Evolutionary conservation across 1,140 invertebrate genomes (phyloP), one percentile per base, ranked within the genome.

Genomic region (Vanessa atalanta): DNA sequence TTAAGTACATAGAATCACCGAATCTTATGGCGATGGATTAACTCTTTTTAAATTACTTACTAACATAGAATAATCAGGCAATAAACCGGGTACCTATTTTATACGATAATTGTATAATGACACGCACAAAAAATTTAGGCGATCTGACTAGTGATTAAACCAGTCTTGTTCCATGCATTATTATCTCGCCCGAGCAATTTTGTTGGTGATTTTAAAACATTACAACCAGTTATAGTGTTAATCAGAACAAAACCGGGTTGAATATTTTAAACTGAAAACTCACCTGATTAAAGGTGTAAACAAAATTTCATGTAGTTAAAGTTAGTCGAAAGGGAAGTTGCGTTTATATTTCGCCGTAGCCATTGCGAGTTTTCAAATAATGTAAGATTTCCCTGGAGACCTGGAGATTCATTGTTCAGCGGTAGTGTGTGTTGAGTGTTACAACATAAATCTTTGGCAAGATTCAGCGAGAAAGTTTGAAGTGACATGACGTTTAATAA

Each of bases 321-420:
- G 57, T 37, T 61, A 61, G 57, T 61, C 57, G 57, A 61, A 63
- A 63, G 73, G 63, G 23, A 57, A 73, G 63, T 23, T 73, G 47
- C 67, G 67, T 64, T 48, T 66, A 75, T 69, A 63, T 69, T 70
- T 66, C 16, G 78, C 66, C 73, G 51, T 48, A 70, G 50, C 31
- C 67, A 70, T 72, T 61, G 72, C 70, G 75, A 83, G 79, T 78
- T 77, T 71, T 72, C 81, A 78, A 81, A 83, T 84, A 80, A 80
- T 78, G 79, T 78, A 75, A 81, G 79, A 84, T 84, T 84, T 84
- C 83, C 83, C 83, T 12, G n/a, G 81, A 76, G 81, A 51, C n/a
- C 51, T 60, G 47, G 71, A 75, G 83, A 83, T 82, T 83, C 77
- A 80, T 82, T 79, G 77, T 79, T 65, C 75, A 76, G 72, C 71